Evolutionary conservation across 1,140 invertebrate species (phyloP), one percentile per base, ranked within the genome.

Genomic region (Wiebesia pumilae): DNA sequence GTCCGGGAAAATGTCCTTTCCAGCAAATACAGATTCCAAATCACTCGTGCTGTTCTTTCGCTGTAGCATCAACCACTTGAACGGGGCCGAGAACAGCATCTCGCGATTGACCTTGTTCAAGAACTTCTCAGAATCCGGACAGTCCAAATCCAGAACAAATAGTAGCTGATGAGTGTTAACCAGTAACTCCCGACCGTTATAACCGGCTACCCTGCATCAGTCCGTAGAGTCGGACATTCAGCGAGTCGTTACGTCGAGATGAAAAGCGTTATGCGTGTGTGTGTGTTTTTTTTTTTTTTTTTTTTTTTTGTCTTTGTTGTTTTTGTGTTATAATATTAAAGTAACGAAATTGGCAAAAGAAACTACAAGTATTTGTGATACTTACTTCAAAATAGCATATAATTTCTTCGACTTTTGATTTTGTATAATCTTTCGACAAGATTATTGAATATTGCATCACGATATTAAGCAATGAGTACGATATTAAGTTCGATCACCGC

Each of bases 1-100:
- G 40, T 92, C 91, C 0, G 91, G 91, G 47, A 88, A 89, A 4
- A 90, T 38, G 6, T 89, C 73, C 14, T 82, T 33, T 38, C 16
- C 0, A 0, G 69, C 21, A n/a, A 92, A 90, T 2, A 27, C 10
- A 62, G 21, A 27, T 87, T 83, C 62, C 21, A 84, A n/a, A 7
- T 89, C 71, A 12, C 83, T 67, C 0, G 78, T 69, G 1, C 79
- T 80, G 27, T 85, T 87, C 16, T 38, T 65, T 83, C 91, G 82
- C 78, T 89, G 88, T 7, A 90, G 43, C 12, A 93, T 40, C 16
- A 92, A 81, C 92, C 92, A 93, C n/a, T 88, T 92, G 0, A 65
- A 86, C 14, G 92, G 92, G 0, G 90, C 89, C 0, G 87, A 7
- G 77, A 93, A 91, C 87, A 90, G 81, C 3, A 79, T n/a, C n/a